Conservation (phyloP, 2,888 invertebrate species). For the Drosophila nr. fundita region DNA sequence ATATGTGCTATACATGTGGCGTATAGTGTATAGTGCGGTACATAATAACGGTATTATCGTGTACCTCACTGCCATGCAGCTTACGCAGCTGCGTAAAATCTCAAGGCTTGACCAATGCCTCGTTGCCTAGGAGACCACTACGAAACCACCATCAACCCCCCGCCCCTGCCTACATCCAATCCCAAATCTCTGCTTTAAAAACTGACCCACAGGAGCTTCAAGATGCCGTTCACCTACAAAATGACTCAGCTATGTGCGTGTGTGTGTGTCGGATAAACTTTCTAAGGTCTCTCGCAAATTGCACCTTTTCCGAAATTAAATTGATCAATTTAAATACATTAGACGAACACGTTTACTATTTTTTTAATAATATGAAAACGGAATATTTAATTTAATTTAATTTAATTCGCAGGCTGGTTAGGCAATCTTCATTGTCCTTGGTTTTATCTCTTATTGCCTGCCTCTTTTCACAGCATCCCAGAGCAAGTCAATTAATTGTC, state of each 20-base stretch:
- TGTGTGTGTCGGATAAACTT: conserved; percentile 5
- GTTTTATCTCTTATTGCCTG: conserved; percentile 10
- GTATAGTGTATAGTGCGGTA: conserved; percentile 31
- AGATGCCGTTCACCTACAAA: conserved; percentile 48
- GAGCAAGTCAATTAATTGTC: conserved; percentile 63
- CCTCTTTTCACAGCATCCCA: conserved; percentile 18
- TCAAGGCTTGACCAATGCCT: conserved; percentile 75
- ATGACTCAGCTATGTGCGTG: conserved; percentile 25
- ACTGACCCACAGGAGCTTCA: conserved; percentile 28
- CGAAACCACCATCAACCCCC: background rate
- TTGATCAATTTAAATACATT: background rate
- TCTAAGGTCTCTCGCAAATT: background rate
- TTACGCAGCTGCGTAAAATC: conserved; percentile 79
- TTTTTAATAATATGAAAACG: background rate
- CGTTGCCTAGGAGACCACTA: conserved; percentile 47
- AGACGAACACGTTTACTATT: background rate
- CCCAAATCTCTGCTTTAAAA: conserved; percentile 3
- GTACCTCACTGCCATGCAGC: conserved; percentile 65
- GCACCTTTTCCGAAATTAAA: background rate
- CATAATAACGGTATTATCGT: conserved; percentile 70
- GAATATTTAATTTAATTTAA: background rate
- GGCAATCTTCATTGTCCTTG: background rate
- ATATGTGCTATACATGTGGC: conserved; percentile 18
- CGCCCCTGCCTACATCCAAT: background rate
- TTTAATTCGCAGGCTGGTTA: background rate